These are phyloP conservation scores for Lepidothrix coronata DNA, from an alignment of 2,113 vertebrate genomes.

Conservation along the genomic window DNA sequence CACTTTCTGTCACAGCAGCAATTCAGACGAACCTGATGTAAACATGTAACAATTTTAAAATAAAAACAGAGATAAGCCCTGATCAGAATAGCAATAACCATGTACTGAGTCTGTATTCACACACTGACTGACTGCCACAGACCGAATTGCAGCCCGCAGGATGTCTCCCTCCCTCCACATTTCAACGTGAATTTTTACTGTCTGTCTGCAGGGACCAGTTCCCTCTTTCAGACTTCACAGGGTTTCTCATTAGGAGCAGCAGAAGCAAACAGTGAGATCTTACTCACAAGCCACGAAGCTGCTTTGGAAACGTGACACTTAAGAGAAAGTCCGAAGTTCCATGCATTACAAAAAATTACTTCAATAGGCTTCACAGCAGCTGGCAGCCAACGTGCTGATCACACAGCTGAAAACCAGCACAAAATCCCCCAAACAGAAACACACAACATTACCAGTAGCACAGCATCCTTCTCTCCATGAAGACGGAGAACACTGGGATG, in stretches of 20 bases:
- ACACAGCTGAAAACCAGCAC: not conserved
- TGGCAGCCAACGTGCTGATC: not conserved
- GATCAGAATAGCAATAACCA: not conserved
- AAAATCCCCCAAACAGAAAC: not conserved
- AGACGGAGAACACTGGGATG: not conserved
- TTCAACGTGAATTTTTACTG: not conserved
- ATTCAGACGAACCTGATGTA: not conserved
- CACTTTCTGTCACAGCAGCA: conserved; percentile 36
- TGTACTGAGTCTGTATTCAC: accelerated
- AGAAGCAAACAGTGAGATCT: not conserved
- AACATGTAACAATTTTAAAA: not conserved
- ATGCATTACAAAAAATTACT: not conserved
- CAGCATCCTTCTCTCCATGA: not conserved
- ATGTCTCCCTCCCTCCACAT: accelerated
- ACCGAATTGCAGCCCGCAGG: accelerated
- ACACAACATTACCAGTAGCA: accelerated
- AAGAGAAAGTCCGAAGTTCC: not conserved
- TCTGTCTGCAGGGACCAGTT: not conserved
- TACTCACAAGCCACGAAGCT: not conserved
- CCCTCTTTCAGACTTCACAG: not conserved
- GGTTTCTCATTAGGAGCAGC: not conserved
- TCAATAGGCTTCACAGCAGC: not conserved
- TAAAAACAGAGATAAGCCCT: not conserved
- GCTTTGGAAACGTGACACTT: not conserved
- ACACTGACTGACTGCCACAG: not conserved